phyloP scores from a whole-genome alignment of 2,797 vertebrate species.

The Lutjanus campechanus region DNA sequence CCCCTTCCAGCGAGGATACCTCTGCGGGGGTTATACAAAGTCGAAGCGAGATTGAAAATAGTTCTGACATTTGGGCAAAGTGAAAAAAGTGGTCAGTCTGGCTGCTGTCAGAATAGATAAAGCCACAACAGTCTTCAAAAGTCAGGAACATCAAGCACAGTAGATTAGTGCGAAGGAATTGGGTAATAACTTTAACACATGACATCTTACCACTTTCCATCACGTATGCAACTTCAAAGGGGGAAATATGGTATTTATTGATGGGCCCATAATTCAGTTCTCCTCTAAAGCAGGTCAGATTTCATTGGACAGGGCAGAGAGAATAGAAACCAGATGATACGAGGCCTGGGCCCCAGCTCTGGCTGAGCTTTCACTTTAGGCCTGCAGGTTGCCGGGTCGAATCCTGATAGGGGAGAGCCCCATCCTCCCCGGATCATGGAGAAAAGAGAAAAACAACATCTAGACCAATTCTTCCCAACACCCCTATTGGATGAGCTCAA shows the following conservation, averaged over 20 bases:
- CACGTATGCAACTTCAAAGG: constrained; percentile 86
- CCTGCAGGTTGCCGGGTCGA: constrained; percentile 65
- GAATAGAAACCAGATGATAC: constrained; percentile 88
- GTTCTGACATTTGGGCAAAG: constrained; percentile 70
- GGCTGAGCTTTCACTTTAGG: constrained; percentile 63
- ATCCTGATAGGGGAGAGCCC: constrained; percentile 57
- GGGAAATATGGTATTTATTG: constrained; percentile 87
- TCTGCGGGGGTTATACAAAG: constrained; percentile 58
- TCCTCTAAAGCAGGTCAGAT: constrained; percentile 85
- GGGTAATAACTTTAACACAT: constrained; percentile 88
- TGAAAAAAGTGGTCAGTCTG: constrained; percentile 65
- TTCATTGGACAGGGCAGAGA: constrained; percentile 85
- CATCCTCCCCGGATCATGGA: constrained; percentile 28
- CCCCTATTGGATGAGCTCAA: constrained; percentile 7
- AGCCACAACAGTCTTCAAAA: constrained; percentile 78
- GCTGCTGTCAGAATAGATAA: constrained; percentile 84
- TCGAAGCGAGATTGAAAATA: constrained; percentile 72
- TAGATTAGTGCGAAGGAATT: constrained; percentile 82
- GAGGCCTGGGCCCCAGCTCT: constrained; percentile 61
- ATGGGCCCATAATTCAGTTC: constrained; percentile 86
- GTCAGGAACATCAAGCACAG: constrained; percentile 74
- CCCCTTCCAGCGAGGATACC: constrained; percentile 19
- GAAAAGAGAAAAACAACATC: constrained; percentile 37
- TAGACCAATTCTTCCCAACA: constrained; percentile 3
- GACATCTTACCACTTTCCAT: constrained; percentile 86